phyloP scores from a whole-genome alignment of 2,113 vertebrate species.

The Podocnemis expansa region DNA sequence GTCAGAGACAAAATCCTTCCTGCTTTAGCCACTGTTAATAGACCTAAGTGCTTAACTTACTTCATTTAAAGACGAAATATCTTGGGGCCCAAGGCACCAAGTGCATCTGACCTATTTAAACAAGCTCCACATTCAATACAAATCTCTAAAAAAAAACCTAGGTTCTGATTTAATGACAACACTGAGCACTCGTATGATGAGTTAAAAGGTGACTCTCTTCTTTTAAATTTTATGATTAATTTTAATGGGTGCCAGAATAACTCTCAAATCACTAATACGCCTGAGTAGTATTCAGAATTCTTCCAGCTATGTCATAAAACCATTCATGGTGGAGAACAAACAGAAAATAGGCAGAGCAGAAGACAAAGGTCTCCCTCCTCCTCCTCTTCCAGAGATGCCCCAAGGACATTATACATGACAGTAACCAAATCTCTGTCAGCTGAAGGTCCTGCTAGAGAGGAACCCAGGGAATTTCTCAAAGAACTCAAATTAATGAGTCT shows the following conservation, averaged over 20 bases:
- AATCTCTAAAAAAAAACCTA: slow-evolving; percentile 43
- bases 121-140: slow-evolving; percentile 57
- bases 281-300: slow-evolving; percentile 57
- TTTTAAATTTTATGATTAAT: slow-evolving; percentile 38
- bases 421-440: slow-evolving; percentile 66
- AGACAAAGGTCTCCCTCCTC: slow-evolving; percentile 55
- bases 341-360: slow-evolving; percentile 62
- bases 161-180: slow-evolving; percentile 61
- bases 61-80: slow-evolving; percentile 53
- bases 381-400: slow-evolving; percentile 24
- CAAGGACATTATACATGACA: slow-evolving; percentile 56
- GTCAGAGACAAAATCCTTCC: slow-evolving; percentile 66
- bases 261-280: slow-evolving; percentile 50
- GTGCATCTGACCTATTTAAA: slow-evolving; percentile 63
- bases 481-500: slow-evolving; percentile 68
- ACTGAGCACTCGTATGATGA: slow-evolving; percentile 31
- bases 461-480: slow-evolving; percentile 63
- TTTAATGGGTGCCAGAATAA: slow-evolving; percentile 66
- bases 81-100: slow-evolving; percentile 48
- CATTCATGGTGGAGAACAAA: slow-evolving; percentile 61
- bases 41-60: slow-evolving; percentile 59
- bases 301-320: slow-evolving; percentile 51
- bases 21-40: slow-evolving; percentile 31
- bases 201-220: slow-evolving; percentile 28
- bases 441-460: slow-evolving; percentile 50